Base-by-base conservation (phyloP, 1,140 invertebrate species). In the Agrilus planipennis region DNA sequence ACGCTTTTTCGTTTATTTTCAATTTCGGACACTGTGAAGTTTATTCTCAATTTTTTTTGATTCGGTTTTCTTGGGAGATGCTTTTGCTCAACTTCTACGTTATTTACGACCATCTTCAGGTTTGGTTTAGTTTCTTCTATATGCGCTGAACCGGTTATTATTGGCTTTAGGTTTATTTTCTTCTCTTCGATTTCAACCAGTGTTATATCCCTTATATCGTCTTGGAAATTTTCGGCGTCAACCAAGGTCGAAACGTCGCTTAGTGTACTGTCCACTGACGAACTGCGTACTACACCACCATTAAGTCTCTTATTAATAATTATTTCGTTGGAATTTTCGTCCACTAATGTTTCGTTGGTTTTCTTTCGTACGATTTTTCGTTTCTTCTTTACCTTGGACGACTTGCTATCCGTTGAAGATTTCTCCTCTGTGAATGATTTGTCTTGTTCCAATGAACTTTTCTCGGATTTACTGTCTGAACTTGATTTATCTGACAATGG, bases 81-180 rank as follows among this genome's bases (percentile, higher is more conserved):
- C 16, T 51, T 48, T 60, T 72, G 65, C 49, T 71, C 64, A 20
- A 74, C 61, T 23, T 64, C 63, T 18, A 72, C 58, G 50, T 73
- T 63, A 49, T 72, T 68, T 25, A 73, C 60, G 39, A 64, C 55
- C 6, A 42, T 16, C 59, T 72, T 73, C 19, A 72, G 58, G 28
- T 42, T 50, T 2, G 62, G 56, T 46, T 60, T 63, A 19, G 58
- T 46, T 30, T 65, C 50, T 17, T 62, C 60, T 18, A 70, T 53
- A 45, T 67, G 67, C 3, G 72, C 66, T 3, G 58, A 62, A 10
- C 61, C 59, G 4, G 70, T 70, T 39, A 73, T 72, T 53, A 68
- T 66, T 9, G 63, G 54, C 61, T 67, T 72, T 35, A 57, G 57
- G 57, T 68, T 70, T 11, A 47, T 42, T 46, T 62, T 63, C 14